Conservation (phyloP, 2,888 invertebrate genomes). For the Phymatocera aterrima region DNA sequence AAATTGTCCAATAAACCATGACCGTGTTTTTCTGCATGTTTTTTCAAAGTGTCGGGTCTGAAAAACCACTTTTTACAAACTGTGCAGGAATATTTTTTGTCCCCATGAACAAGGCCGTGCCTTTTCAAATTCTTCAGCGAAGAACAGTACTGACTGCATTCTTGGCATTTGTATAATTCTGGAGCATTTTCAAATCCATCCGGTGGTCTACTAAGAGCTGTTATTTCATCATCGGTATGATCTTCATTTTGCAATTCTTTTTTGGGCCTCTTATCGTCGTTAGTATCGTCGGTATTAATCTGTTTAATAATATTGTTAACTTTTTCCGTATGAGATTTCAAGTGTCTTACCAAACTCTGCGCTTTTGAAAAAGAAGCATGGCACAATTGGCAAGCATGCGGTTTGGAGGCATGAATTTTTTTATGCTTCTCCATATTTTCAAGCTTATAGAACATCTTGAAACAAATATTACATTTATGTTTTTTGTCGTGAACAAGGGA, state of each 20-base stretch:
- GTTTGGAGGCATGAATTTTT: constrained; percentile 63
- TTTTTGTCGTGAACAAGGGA: constrained; percentile 69
- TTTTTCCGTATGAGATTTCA: constrained; percentile 65
- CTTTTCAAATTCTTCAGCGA: constrained; percentile 70
- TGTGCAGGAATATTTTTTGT: constrained; percentile 72
- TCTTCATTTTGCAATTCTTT: constrained; percentile 60
- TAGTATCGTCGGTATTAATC: constrained; percentile 52
- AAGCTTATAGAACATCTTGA: constrained; percentile 66
- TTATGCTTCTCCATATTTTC: constrained; percentile 69
- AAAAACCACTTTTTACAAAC: constrained; percentile 73
- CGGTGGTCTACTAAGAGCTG: constrained; percentile 55
- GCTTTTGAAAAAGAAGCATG: constrained; percentile 66
- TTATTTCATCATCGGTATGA: constrained; percentile 62
- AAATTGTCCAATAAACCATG: constrained; percentile 71
- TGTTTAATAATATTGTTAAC: constrained; percentile 60
- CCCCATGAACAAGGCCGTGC: constrained; percentile 70
- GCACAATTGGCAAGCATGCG: constrained; percentile 67
- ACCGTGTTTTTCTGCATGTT: constrained; percentile 72
- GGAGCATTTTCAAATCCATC: constrained; percentile 65
- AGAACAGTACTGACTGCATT: constrained; percentile 70
- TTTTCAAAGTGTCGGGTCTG: constrained; percentile 71
- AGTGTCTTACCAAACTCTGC: constrained; percentile 63
- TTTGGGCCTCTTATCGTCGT: constrained; percentile 54
- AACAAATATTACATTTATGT: constrained; percentile 66
- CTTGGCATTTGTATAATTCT: constrained; percentile 70